These are phyloP conservation scores for Yponomeuta sedellus DNA, from an alignment of 2,888 invertebrate species.

Conservation along the genomic window DNA sequence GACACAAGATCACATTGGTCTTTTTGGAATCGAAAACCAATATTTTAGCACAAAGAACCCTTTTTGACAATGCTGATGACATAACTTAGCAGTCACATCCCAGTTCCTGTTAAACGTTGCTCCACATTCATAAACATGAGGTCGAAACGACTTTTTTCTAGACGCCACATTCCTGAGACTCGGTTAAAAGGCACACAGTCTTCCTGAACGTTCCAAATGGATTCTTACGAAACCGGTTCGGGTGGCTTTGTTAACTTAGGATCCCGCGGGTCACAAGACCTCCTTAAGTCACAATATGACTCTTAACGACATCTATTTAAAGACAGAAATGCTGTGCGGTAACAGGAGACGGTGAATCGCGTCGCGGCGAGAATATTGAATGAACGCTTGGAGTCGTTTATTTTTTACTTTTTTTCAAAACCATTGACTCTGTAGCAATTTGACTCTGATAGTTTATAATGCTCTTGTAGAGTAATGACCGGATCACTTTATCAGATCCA, in stretches of 20 bases:
- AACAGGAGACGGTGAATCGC: neutral
- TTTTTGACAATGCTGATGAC: neutral
- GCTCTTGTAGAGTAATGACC: neutral
- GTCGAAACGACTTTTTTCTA: neutral
- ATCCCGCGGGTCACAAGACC: neutral
- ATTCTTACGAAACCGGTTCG: constrained; percentile 5
- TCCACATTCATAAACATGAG: constrained; percentile 2
- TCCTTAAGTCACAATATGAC: neutral
- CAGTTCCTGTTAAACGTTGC: neutral
- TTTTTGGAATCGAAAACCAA: neutral
- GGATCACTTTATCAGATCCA: neutral
- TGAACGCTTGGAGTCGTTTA: neutral
- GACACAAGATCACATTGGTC: neutral
- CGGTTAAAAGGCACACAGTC: neutral
- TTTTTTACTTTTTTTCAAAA: neutral
- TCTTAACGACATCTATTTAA: neutral
- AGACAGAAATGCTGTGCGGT: neutral
- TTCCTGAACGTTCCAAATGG: constrained; percentile 1
- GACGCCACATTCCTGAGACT: neutral
- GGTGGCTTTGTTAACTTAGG: constrained; percentile 7
- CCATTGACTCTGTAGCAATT: neutral
- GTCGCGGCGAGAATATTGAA: neutral
- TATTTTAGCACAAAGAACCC: neutral
- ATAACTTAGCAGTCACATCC: constrained; percentile 1
- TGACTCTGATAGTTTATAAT: neutral